Evolutionary conservation across 1,140 invertebrate species (phyloP), one percentile per base, ranked within the genome.

Genomic region (Octopus sinensis): DNA sequence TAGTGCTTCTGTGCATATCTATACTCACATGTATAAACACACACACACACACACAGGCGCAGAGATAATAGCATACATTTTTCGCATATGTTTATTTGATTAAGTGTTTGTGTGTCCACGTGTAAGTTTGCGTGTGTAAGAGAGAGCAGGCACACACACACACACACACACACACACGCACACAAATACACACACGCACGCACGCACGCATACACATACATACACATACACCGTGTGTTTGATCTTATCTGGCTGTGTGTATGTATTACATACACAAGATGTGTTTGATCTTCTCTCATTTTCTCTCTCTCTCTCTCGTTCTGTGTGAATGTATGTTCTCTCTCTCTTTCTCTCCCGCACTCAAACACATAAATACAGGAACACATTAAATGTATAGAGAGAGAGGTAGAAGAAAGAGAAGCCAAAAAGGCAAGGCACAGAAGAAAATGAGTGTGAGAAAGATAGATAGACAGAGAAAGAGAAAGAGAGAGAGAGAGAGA

Each of bases 121-220:
- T 82, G 30, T 82, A 13, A 54, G 68, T 13, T 4, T 17, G 78
- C 80, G 52, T 80, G 79, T 75, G 17, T 51, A 23, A 17, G 54
- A 78, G 52, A 51, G 10, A 78, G 12, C n/a, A n/a, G 17, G 52
- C 53, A 62, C 4, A 62, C 17, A 62, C 17, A 62, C 9, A 17
- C 56, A 62, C 17, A 62, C 1, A 43, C 56, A 62, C 56, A 62
- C 17, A 62, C 17, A 62, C 56, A 62, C 7, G 17, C 17, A 62
- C 56, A 9, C 17, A 17, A 9, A 9, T 62, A 62, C 17, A 17
- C 17, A 17, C 56, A 17, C 56, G 17, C 56, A 62, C 56, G 17
- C 56, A 62, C 56, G 17, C 56, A 62, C 56, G 17, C 56, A 9
- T 1, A 62, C 17, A 62, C 56, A 62, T 62, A 17, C 56, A 62